Evolutionary conservation across 2,888 invertebrate genomes (phyloP), one percentile per base, ranked within the genome.

Genomic region (Ptilodon capucinus): DNA sequence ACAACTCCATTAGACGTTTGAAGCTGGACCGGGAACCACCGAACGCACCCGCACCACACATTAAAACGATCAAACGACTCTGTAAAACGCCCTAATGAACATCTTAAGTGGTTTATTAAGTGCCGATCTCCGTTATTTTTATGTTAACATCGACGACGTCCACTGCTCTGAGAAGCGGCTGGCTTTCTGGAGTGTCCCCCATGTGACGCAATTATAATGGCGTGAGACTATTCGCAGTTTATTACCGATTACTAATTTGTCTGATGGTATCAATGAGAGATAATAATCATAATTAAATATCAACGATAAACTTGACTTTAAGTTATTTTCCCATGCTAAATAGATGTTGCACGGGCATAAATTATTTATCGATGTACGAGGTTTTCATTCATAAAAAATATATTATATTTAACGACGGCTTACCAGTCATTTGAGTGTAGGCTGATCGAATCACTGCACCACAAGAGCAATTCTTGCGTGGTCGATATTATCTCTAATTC

Each of bases 81-180:
- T 72, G 74, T 76, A 79, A 76, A 80, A 81, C 77, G 74, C 76
- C 75, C 83, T 86, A 88, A 89, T 87, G 86, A 88, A 81, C 79
- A 62, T 80, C 82, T 88, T 88, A 84, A 90, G 90, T 90, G 90
- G 81, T 84, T 83, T 85, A 88, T 85, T 81, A 84, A 90, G 88
- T 88, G 90, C 75, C 76, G 79, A 83, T 79, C 77, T 85, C 84
- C 84, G 83, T 87, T 88, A 88, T 82, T 88, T 88, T 85, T 84
- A 85, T 84, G 82, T 76, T 80, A 80, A 80, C 78, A 68, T 76
- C 72, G 32, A 67, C 72, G 32, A 67, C 69, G 68, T 65, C 64
- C 66, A 71, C 71, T 64, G 67, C 71, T 75, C 76, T 78, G 79
- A 78, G 74, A 81, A 58, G 72, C 68, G 54, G 68, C 57, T 57